Percentiles rank a stretch among this genome's conserved stretches.
Evolutionary conservation across 1,140 invertebrate genomes (phyloP).

Genomic region (Caenorhabditis elegans): DNA sequence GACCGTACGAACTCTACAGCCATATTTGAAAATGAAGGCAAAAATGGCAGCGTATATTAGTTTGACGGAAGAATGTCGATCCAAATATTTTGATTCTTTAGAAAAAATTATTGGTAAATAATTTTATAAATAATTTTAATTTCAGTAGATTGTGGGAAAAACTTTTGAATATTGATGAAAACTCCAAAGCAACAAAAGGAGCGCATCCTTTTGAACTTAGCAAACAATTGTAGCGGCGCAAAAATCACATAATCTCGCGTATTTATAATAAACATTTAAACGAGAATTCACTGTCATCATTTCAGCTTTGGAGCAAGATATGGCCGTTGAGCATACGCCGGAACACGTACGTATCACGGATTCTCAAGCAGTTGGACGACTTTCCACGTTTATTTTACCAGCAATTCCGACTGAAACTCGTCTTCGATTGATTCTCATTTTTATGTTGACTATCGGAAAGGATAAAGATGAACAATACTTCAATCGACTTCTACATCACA

Average conservation of each 20-base stretch:
- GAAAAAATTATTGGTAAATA: not conserved
- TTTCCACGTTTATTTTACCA: not conserved
- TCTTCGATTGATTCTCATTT: conserved; percentile 2
- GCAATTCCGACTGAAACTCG: not conserved
- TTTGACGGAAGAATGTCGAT: not conserved
- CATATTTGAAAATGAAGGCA: not conserved
- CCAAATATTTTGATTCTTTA: not conserved
- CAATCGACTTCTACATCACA: not conserved
- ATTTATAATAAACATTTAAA: too few relatives aligned
- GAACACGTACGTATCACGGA: not conserved
- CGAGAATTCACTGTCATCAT: too few relatives aligned
- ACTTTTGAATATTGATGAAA: too few relatives aligned
- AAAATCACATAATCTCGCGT: too few relatives aligned
- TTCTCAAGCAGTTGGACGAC: not conserved
- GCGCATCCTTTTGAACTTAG: too few relatives aligned
- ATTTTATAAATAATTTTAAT: too few relatives aligned
- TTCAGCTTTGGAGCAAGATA: not conserved
- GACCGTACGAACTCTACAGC: not conserved
- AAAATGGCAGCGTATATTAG: not conserved
- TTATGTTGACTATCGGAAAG: not conserved
- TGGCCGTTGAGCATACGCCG: not conserved
- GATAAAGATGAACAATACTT: not conserved
- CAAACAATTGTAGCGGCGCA: too few relatives aligned
- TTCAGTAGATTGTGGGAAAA: too few relatives aligned
- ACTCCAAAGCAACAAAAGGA: too few relatives aligned